A percentile compares a stretch with the other conserved stretches of the same genome.
These are phyloP conservation scores for Parauchenoglanis punctatus DNA, from an alignment of 2,797 vertebrate genomes.

Conservation along the genomic window DNA sequence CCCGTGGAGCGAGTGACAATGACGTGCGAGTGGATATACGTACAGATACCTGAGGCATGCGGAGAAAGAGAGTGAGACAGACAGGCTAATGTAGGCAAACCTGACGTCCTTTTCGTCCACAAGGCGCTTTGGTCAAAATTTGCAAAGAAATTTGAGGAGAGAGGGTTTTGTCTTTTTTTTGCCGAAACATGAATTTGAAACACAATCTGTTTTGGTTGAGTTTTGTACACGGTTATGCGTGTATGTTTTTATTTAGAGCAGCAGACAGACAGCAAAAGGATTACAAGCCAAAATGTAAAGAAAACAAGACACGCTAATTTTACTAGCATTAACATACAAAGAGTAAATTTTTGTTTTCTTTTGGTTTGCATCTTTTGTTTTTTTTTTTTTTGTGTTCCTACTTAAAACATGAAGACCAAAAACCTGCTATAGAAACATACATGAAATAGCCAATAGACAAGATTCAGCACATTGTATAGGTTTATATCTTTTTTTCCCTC, in stretches of 20 bases:
- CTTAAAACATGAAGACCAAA: slow-evolving; percentile 89
- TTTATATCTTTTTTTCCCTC: slow-evolving; percentile 82
- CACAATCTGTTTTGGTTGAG: slow-evolving; percentile 83
- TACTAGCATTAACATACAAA: slow-evolving; percentile 94
- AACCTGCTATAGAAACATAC: slow-evolving; percentile 86
- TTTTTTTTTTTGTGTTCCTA: slow-evolving; percentile 76
- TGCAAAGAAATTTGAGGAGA: slow-evolving; percentile 83
- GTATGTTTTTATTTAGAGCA: slow-evolving; percentile 94
- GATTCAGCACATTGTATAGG: slow-evolving; percentile 78
- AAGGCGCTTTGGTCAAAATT: slow-evolving; percentile 73
- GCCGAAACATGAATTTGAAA: slow-evolving; percentile 97
- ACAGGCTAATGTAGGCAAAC: slow-evolving; percentile 71
- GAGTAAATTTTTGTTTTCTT: slow-evolving; percentile 75
- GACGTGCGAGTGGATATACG: neutral
- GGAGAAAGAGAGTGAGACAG: neutral
- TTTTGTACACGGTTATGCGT: slow-evolving; percentile 91
- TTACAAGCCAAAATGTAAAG: slow-evolving; percentile 96
- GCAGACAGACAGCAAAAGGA: slow-evolving; percentile 97
- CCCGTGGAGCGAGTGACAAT: neutral
- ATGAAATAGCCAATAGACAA: slow-evolving; percentile 89
- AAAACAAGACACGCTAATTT: slow-evolving; percentile 87
- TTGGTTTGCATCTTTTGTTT: slow-evolving; percentile 10
- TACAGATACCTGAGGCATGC: slow-evolving; percentile 15
- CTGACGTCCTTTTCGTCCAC: slow-evolving; percentile 74
- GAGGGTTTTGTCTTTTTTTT: slow-evolving; percentile 72